These are phyloP conservation scores for Coboldia fuscipes DNA, from an alignment of 1,140 invertebrate species.

Conservation along the genomic window DNA sequence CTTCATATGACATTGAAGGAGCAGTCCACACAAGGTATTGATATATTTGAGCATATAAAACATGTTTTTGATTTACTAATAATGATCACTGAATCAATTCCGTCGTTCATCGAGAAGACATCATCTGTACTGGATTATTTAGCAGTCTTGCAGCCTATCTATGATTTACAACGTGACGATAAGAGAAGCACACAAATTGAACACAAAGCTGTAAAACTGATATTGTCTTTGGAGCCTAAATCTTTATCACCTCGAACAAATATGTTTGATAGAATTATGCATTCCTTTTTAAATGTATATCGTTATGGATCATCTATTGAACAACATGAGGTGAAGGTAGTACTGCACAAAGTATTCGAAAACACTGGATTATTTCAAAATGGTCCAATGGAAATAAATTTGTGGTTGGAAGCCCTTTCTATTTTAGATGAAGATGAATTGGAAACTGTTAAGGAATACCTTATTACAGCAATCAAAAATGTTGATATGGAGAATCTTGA, in stretches of 20 bases:
- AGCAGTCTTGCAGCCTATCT: constrained; percentile 13
- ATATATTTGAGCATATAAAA: constrained; percentile 14
- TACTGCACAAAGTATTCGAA: constrained; percentile 29
- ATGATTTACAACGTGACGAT: constrained; percentile 8
- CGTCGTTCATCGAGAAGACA: constrained; percentile 16
- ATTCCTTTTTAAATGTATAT: constrained; percentile 26
- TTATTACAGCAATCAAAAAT: constrained; percentile 9
- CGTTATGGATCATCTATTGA: constrained; percentile 21
- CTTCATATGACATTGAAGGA: constrained; percentile 7
- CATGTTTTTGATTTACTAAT: constrained; percentile 13
- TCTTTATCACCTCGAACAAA: constrained; percentile 29
- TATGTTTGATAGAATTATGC: constrained; percentile 30
- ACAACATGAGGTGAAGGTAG: constrained; percentile 12
- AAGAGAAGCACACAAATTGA: constrained; percentile 27
- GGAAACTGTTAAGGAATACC: constrained; percentile 14
- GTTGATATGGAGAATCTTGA: neutral
- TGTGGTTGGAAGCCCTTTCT: constrained; percentile 33
- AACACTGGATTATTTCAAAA: constrained; percentile 36
- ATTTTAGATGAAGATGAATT: constrained; percentile 13
- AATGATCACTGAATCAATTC: constrained; percentile 15
- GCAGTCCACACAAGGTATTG: constrained; percentile 2
- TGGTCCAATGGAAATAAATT: constrained; percentile 32
- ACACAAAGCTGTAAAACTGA: constrained; percentile 39
- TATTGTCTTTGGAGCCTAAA: constrained; percentile 30
- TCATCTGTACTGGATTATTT: constrained; percentile 17